Evolutionary conservation across 2,113 vertebrate genomes (phyloP).

Genomic region (Rallus limicola): DNA sequence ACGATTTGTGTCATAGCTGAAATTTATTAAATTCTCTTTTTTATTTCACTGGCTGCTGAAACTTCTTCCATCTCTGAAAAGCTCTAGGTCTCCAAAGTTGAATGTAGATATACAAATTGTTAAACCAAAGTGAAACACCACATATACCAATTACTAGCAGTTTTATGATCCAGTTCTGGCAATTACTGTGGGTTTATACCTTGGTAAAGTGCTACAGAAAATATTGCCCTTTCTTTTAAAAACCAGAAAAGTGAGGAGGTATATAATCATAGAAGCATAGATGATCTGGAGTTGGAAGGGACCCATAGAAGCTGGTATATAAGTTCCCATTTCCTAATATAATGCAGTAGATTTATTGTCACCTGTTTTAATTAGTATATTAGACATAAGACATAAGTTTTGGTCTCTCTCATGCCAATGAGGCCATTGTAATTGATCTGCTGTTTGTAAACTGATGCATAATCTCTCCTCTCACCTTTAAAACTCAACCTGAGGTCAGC

Average conservation of each 20-base stretch:
- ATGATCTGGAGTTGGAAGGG: too few relatives aligned
- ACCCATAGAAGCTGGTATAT: too few relatives aligned
- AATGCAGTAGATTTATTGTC: not conserved
- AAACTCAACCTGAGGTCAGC: not conserved
- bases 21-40: not conserved
- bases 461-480: not conserved
- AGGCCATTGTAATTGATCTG: not conserved
- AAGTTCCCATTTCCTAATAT: not conserved
- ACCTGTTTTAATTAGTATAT: not conserved
- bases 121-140: not conserved
- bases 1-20: not conserved
- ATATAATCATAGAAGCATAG: too few relatives aligned
- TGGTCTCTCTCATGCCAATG: not conserved
- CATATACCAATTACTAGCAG: not conserved
- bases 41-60: not conserved
- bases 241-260: not conserved
- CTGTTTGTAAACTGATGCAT: not conserved
- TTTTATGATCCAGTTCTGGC: not conserved
- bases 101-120: not conserved
- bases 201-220: not conserved
- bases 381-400: not conserved
- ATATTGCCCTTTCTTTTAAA: not conserved
- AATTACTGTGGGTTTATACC: not conserved
- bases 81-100: not conserved
- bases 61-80: not conserved